Percentiles rank a stretch among this genome's conserved stretches.
Conservation (phyloP, 2,797 vertebrate species). For the Kryptolebias ocellatus region DNA sequence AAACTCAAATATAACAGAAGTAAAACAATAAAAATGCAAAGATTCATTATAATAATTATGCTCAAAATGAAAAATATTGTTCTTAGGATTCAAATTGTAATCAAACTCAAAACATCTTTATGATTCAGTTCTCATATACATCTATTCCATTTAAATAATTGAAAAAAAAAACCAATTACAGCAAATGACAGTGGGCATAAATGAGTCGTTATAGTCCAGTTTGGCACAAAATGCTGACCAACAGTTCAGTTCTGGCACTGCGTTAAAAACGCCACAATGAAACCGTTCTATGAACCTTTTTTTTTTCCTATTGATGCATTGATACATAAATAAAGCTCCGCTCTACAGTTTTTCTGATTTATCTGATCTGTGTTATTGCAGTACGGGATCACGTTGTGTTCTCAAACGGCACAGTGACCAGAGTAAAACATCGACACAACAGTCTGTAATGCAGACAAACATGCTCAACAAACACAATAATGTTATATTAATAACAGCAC, state of each 20-base stretch:
- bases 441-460: constrained; percentile 40
- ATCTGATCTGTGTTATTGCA: constrained; percentile 58
- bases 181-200: constrained; percentile 5
- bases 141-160: not conserved
- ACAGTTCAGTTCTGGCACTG: constrained; percentile 1
- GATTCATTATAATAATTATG: too few species aligned
- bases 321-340: constrained; percentile 61
- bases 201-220: constrained; percentile 32
- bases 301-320: not conserved
- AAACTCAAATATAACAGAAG: constrained; percentile 1
- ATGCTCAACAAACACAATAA: constrained; percentile 50
- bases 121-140: not conserved
- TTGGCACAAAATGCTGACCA: constrained; percentile 15
- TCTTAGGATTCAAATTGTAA: not conserved
- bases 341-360: constrained; percentile 44
- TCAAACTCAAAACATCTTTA: not conserved
- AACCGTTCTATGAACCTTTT: too few species aligned
- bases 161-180: not conserved
- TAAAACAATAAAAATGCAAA: not conserved
- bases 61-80: not conserved
- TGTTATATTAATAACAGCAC: constrained; percentile 28
- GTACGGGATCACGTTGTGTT: constrained; percentile 42
- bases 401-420: constrained; percentile 47
- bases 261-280: constrained; percentile 16
- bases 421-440: constrained; percentile 53